phyloP scores from a whole-genome alignment of 2,113 vertebrate species.

The Prionailurus bengalensis region DNA sequence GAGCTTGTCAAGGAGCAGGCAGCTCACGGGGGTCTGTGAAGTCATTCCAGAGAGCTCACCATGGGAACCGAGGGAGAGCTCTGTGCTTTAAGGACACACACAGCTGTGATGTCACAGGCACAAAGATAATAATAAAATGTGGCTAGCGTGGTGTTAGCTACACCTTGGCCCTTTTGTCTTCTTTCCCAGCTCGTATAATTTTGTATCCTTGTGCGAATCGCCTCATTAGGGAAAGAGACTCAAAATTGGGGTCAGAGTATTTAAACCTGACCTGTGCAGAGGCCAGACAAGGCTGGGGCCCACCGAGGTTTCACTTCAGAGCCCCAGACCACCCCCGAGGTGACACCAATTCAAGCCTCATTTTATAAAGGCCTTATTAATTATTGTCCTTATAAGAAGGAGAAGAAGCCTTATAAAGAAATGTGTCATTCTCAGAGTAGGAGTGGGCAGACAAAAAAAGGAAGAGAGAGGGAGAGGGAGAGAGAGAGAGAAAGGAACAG shows the following conservation, averaged over 20 bases:
- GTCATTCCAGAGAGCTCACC: slow-evolving; percentile 86
- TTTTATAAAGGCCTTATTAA: slow-evolving; percentile 99
- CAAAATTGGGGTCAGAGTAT: slow-evolving; percentile 99
- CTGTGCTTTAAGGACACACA: slow-evolving; percentile 81
- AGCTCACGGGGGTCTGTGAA: slow-evolving; percentile 84
- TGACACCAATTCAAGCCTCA: slow-evolving; percentile 97
- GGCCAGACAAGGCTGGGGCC: slow-evolving; percentile 94
- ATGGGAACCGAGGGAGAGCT: slow-evolving; percentile 79
- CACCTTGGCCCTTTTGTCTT: slow-evolving; percentile 90
- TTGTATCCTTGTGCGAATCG: slow-evolving; percentile 92
- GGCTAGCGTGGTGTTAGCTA: slow-evolving; percentile 88
- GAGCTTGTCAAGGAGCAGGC: slow-evolving; percentile 83
- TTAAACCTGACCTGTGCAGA: slow-evolving; percentile 97
- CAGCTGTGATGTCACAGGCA: slow-evolving; percentile 90
- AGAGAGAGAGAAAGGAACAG: slow-evolving; percentile 88
- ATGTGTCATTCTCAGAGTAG: slow-evolving; percentile 96
- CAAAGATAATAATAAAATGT: slow-evolving; percentile 89
- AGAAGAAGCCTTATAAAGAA: slow-evolving; percentile 96
- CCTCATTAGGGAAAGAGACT: slow-evolving; percentile 98
- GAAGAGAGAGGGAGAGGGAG: slow-evolving; percentile 82
- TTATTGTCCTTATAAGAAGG: slow-evolving; percentile 98
- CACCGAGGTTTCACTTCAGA: slow-evolving; percentile 95
- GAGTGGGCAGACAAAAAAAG: slow-evolving; percentile 91
- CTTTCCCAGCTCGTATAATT: slow-evolving; percentile 85
- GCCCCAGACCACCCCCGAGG: slow-evolving; percentile 95